Evolutionary conservation across 2,888 invertebrate genomes (phyloP), one percentile per base, ranked within the genome.

Genomic region (Trissolcus japonicus): DNA sequence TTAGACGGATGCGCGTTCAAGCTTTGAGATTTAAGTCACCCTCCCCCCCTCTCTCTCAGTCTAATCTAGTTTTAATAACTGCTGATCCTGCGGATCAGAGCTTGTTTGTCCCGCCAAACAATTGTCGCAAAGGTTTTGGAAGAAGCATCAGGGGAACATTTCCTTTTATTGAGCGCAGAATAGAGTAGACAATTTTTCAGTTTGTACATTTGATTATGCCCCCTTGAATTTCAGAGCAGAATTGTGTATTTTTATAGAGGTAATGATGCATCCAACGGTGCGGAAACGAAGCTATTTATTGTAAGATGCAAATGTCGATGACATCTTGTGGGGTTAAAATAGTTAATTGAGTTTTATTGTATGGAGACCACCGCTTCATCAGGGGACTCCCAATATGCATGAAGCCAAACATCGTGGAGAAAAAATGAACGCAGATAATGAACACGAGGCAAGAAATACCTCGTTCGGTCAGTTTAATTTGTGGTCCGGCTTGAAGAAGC

Each of bases 41-140:
- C 66, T 65, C 66, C 9, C 11, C 9, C 35, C 16, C 43, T 29
- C 57, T 11, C 7, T 17, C 46, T 29, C 56, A 3, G 6, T 6
- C 71, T 79, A 79, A 79, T 79, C 78, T 76, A 73, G 75, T 76
- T 79, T 76, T 79, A 76, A 76, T 76, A 73, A 65, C 41, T 48
- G 65, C 43, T 73, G 61, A 79, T 72, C 65, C 67, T 17, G 17
- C 16, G 59, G 72, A 69, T 73, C 65, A 73, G 65, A 69, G 25
- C 59, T 40, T 56, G 50, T 56, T 56, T 53, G 66, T 25, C 16
- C 43, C 17, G 50, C 54, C 17, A 48, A 25, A 62, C 54, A 60
- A 55, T 69, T 35, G 7, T 9, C 11, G 19, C 51, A 51, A 19
- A 19, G 51, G 17, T 17, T 55, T 59, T 68, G 75, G 78, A 74